Evolutionary conservation across 1,140 invertebrate species (phyloP), one percentile per base, ranked within the genome.

Genomic region (Centruroides sculpturatus): DNA sequence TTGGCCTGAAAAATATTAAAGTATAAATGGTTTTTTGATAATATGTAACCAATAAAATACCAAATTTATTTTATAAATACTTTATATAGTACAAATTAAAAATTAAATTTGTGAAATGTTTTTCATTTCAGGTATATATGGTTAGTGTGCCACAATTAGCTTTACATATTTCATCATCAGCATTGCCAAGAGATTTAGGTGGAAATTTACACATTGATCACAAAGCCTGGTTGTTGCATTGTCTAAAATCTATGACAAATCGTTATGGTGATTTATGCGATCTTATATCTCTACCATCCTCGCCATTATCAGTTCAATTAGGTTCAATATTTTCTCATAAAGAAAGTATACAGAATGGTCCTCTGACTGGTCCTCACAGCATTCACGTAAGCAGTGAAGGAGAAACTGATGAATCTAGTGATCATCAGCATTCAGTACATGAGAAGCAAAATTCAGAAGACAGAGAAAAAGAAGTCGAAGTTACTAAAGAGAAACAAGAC

Each of bases 201-300:
- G 93, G 94, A 62, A 82, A 81, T 61, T 82, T 90, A 69, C 80
- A 83, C 66, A 78, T 90, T 60, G 85, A 94, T 76, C 93, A 98
- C 84, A 80, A 82, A 70, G 82, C 82, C 69, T 98, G 93, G 94
- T 80, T 90, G 60, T 72, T 82, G 59, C 78, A 83, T 67, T 90
- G 87, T 75, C 73, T 81, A 67, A 78, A 81, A 76, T 80, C 82
- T 71, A 83, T 83, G 80, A 80, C 79, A 67, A 82, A 82, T 71
- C 76, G 78, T 66, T 71, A 72, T 72, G 72, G 76, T 67, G 70
- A 78, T 69, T 34, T 76, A 67, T 64, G 68, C 63, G 71, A 70
- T 52, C 49, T 66, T 34, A 55, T 62, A 5, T 56, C 66, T 34
- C 56, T 60, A 13, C 60, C 64, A 8, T 52, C 59, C 13, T 61